Conservation (phyloP, 2,113 vertebrate genomes). For the Melanerpes aurifrons region DNA sequence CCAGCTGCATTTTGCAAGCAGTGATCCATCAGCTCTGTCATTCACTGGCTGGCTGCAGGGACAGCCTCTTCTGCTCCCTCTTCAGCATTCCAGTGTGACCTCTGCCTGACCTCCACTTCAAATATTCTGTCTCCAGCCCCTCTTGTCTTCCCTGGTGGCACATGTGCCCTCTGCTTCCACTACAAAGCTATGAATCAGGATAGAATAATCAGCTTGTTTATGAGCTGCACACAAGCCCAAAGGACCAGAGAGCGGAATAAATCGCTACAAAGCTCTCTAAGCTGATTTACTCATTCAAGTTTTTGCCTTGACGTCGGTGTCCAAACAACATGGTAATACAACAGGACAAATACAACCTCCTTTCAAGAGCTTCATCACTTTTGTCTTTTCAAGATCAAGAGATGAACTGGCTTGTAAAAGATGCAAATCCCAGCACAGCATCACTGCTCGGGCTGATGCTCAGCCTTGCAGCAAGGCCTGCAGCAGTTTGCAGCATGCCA, state of each 20-base stretch:
- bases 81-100: not conserved
- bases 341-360: slow-evolving; percentile 26
- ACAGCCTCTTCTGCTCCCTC: not conserved
- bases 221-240: slow-evolving; percentile 45
- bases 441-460: not conserved
- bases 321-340: not conserved
- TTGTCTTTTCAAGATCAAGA: slow-evolving; percentile 9
- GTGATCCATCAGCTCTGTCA: not conserved
- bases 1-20: accelerated
- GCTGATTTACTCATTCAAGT: slow-evolving; percentile 54
- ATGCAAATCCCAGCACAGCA: not conserved
- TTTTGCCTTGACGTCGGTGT: slow-evolving; percentile 30
- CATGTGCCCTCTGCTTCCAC: slow-evolving; percentile 30
- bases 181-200: slow-evolving; percentile 58
- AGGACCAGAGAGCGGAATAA: slow-evolving; percentile 58
- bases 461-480: not conserved
- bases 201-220: slow-evolving; percentile 68
- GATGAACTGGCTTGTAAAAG: not conserved
- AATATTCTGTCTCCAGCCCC: not conserved
- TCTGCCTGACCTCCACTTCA: slow-evolving; percentile 52
- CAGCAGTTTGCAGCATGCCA: not conserved
- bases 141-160: slow-evolving; percentile 13
- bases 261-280: slow-evolving; percentile 64
- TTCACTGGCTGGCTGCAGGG: not conserved
- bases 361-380: slow-evolving; percentile 24